These are phyloP conservation scores for Limnephilus auricula DNA, from an alignment of 2,888 invertebrate species.

Conservation along the genomic window DNA sequence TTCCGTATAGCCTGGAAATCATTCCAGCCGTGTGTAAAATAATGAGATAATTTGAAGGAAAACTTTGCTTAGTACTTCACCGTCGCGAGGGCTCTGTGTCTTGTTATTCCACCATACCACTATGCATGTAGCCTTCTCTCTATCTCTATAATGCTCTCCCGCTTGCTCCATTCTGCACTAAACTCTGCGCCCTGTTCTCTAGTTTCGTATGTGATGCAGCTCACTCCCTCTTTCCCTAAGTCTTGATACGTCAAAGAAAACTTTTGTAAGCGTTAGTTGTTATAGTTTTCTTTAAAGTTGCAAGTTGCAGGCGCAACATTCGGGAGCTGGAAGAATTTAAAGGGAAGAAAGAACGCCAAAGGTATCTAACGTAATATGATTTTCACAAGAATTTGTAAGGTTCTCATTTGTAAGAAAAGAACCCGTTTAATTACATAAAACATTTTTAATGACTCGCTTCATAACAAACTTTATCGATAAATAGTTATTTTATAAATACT, in stretches of 20 bases:
- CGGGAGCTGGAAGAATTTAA: conserved; percentile 36
- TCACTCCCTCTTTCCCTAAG: conserved; percentile 16
- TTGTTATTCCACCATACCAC: conserved; percentile 22
- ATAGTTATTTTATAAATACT: not conserved
- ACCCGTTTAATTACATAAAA: not conserved
- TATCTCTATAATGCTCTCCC: not conserved
- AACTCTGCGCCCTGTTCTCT: not conserved
- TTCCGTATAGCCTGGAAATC: conserved; percentile 8
- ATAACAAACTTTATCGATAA: not conserved
- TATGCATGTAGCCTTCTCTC: not conserved
- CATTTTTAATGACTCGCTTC: not conserved
- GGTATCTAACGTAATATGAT: not conserved
- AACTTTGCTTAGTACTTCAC: conserved; percentile 51
- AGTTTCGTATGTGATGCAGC: not conserved
- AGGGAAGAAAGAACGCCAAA: conserved; percentile 19
- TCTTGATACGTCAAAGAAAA: conserved; percentile 60
- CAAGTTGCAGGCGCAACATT: conserved; percentile 53
- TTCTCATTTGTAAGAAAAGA: not conserved
- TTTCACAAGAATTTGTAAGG: not conserved
- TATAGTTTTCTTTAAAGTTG: conserved; percentile 62
- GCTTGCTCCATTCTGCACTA: not conserved
- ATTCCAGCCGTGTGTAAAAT: conserved; percentile 64
- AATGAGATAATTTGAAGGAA: conserved; percentile 61
- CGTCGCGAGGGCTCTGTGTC: conserved; percentile 1
- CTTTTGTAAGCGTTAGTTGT: conserved; percentile 63